Evolutionary conservation across 2,113 vertebrate species (phyloP), one percentile per base, ranked within the genome.

Genomic region (Hemicordylus capensis): DNA sequence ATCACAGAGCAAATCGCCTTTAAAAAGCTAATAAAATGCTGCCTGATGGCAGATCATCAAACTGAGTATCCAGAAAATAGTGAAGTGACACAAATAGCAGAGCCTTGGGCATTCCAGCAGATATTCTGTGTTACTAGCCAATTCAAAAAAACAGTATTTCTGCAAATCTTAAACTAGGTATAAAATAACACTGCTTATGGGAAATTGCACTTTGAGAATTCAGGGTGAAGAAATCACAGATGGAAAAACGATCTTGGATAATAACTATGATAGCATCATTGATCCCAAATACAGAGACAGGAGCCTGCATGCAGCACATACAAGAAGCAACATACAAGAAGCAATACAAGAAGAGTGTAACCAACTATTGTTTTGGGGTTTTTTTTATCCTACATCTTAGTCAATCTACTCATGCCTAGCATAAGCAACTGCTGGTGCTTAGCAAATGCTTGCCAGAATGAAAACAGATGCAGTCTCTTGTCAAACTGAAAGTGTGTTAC

Each of bases 191-290:
- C 70, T 91, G 86, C 89, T 87, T 92, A 81, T 84, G 83, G 39
- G 81, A 88, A 79, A 89, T 63, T 61, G 81, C 44, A 70, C 54
- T 93, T 89, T 63, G 75, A 90, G 88, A 90, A 77, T 66, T 81
- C 77, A 80, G 39, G 64, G 37, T 85, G 83, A 87, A 79, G 81
- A 89, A 86, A 28, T 89, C 91, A 90, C 81, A 90, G 81, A 44
- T 87, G 90, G 84, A 87, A 93, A 81, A 17, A 51, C 59, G 79
- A 84, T 74, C 75, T 28, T 46, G 90, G 78, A 87, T 91, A 82
- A 89, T 91, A 92, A 76, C 83, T 90, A 78, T 91, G 24, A 84
- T 87, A 67, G 91, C 85, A 48, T n/a, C 85, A 89, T 87, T 76
- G 89, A 93, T 84, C 80, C 63, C 86, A 80, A 83, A 83, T 70